Conservation (phyloP, 2,113 vertebrate genomes). For the Sinocyclocheilus anshuiensis region DNA sequence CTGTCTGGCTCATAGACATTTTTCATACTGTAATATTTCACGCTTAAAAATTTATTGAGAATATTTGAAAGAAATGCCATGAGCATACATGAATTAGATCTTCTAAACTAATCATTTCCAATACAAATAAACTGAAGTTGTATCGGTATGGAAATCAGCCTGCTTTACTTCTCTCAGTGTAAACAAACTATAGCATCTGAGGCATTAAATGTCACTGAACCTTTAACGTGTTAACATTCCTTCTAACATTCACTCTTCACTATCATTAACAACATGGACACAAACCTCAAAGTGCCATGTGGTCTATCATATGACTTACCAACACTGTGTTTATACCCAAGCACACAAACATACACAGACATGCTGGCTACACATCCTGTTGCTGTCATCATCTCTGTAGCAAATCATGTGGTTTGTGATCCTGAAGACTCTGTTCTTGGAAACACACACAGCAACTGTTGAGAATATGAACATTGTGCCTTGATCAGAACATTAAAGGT, state of each 20-base stretch:
- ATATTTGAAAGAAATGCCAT: background rate
- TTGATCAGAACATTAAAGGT: slow-evolving; percentile 7
- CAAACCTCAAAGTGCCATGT: slow-evolving; percentile 29
- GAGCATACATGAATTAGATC: background rate
- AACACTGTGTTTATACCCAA: slow-evolving; percentile 29
- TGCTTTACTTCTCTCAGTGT: background rate
- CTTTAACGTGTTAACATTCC: slow-evolving; percentile 4
- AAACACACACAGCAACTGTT: slow-evolving; percentile 16
- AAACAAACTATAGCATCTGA: background rate
- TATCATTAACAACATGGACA: slow-evolving; percentile 20
- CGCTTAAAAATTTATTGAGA: background rate
- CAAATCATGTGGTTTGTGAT: slow-evolving; percentile 44
- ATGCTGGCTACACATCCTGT: slow-evolving; percentile 19
- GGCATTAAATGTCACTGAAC: background rate
- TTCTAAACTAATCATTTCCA: background rate
- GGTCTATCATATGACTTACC: slow-evolving; percentile 34
- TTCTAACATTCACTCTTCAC: slow-evolving; percentile 36
- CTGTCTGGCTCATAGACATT: background rate
- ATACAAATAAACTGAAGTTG: background rate
- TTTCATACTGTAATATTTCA: background rate
- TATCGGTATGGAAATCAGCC: background rate
- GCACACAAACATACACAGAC: slow-evolving; percentile 30
- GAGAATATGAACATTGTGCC: slow-evolving; percentile 5
- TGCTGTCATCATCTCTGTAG: slow-evolving; percentile 31
- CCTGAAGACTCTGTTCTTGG: slow-evolving; percentile 18